Base-by-base conservation (phyloP, 1,140 invertebrate genomes). In the Leptinotarsa defecta region DNA sequence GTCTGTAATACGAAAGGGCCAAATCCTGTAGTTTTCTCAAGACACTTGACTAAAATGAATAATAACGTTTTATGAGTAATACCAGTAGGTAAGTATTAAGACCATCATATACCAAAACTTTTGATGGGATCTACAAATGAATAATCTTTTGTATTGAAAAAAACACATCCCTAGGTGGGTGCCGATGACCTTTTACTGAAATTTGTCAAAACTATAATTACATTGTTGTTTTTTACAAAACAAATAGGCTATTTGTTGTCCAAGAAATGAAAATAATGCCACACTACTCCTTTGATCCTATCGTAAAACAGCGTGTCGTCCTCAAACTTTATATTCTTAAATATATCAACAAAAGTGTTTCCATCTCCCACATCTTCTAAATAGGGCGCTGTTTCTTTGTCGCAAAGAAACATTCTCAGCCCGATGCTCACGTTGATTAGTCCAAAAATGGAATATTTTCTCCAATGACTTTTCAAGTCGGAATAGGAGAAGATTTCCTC, bases 401-500 rank as follows among this genome's bases (percentile, higher is more conserved):
- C 69, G 13, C 75, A 52, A 22, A 76, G 68, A 34, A 43, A 63
- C 19, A 76, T 71, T 27, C 73, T 74, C 6, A 73, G 27, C 2
- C 74, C 68, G 11, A 22, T 62, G 1, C 73, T 74, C 69, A 68
- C 69, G 22, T 86, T 73, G 0, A 85, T 71, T n/a, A 86, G 61
- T 17, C 86, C 86, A 43, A 83, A 84, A 3, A 82, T 82, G 15
- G 83, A 77, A 72, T 84, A 86, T 17, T 77, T 80, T 17, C 78
- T 82, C 78, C 86, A 78, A 49, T 88, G 86, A 2, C 81, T 73
- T 43, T 81, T 73, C 43, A 90, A 89, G 24, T 86, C 79, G 4
- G 68, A 48, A 13, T 79, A 83, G 0, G 89, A 86, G 80, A 88
- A 88, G 15, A 88, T 74, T 48, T 86, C 79, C 3, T 86, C 79